A percentile compares a stretch with the other conserved stretches of the same genome.
Evolutionary conservation across 2,888 invertebrate genomes (phyloP).

Genomic region (Acanthosepion lycidas): DNA sequence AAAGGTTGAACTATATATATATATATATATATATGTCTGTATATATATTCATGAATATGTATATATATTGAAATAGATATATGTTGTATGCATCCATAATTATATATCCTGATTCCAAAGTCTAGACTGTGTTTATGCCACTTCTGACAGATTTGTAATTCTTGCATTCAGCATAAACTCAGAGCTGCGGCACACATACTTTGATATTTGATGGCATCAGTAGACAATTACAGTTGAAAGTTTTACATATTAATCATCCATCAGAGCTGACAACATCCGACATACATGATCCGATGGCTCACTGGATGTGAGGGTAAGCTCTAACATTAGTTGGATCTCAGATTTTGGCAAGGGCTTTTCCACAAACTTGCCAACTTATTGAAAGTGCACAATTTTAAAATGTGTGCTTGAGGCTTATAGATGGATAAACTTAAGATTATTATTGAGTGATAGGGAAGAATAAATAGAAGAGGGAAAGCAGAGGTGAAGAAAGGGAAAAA

Average conservation of each 20-base stretch:
- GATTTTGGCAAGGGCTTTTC: background rate
- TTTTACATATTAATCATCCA: background rate
- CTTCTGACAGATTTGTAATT: background rate
- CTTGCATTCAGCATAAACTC: background rate
- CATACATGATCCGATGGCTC: background rate
- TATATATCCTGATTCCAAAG: background rate
- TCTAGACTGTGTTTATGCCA: background rate
- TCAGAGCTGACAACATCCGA: background rate
- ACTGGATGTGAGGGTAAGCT: background rate
- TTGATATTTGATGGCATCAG: background rate
- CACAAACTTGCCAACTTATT: background rate
- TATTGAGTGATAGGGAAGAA: no score
- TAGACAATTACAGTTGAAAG: conserved; percentile 33
- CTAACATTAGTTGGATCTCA: background rate
- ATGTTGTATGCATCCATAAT: background rate
- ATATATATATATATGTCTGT: background rate
- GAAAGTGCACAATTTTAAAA: background rate
- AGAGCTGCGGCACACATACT: no score
- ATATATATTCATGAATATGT: background rate
- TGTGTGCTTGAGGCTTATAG: background rate
- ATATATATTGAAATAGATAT: background rate
- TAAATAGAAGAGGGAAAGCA: no score
- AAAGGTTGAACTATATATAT: no score
- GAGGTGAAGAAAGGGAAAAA: no score
- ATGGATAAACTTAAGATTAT: no score